Evolutionary conservation across 2,113 vertebrate genomes (phyloP).

Genomic region (Ia io): DNA sequence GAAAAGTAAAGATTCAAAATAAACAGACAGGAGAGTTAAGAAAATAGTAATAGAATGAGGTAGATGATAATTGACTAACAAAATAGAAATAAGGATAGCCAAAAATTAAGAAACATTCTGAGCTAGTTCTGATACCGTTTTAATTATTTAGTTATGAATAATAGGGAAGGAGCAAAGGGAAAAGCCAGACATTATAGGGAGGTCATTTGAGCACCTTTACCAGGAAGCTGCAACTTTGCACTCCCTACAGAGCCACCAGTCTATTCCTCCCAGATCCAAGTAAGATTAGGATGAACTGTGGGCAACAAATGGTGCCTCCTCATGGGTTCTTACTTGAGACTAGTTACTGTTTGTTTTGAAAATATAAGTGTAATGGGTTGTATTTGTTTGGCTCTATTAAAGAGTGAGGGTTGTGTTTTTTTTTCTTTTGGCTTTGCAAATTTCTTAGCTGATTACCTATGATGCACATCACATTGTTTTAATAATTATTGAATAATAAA

Average conservation of each 20-base stretch:
- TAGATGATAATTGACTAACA: neutral
- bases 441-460: neutral
- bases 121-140: neutral
- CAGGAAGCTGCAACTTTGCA: too few species aligned
- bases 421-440: neutral
- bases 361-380: neutral
- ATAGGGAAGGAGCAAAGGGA: neutral
- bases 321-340: neutral
- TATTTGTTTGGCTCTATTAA: neutral
- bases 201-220: neutral
- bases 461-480: neutral
- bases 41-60: neutral
- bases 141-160: neutral
- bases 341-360: constrained; percentile 24
- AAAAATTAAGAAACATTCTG: neutral
- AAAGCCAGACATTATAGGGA: neutral
- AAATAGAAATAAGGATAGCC: neutral
- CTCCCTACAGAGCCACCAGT: too few species aligned
- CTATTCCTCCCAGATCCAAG: neutral
- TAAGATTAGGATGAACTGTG: neutral
- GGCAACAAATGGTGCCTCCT: neutral
- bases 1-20: neutral
- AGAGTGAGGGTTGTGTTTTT: neutral
- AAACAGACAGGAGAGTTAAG: neutral
- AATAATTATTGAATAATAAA: constrained; percentile 2